phyloP scores from a whole-genome alignment of 1,140 invertebrate species.

The Homarus americanus region DNA sequence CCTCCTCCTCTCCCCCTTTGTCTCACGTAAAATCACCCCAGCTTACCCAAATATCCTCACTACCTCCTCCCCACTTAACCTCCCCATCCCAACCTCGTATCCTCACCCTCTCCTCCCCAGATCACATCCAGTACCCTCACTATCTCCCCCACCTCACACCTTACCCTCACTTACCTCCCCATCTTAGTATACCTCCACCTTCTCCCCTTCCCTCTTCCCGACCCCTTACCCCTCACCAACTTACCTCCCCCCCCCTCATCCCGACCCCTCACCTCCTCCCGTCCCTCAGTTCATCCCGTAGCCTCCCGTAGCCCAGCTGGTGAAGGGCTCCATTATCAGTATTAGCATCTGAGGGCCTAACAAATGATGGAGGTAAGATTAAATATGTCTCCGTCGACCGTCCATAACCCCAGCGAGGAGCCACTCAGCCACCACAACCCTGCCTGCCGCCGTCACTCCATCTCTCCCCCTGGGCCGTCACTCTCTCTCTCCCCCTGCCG shows the following conservation, averaged over 20 bases:
- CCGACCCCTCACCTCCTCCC: not conserved
- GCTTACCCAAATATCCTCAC: too few species aligned
- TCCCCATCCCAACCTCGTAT: too few species aligned
- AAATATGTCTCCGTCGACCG: not conserved
- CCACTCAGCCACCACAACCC: too few species aligned
- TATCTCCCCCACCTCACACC: not conserved
- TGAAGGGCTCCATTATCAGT: slow-evolving; percentile 2
- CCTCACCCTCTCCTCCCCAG: not conserved
- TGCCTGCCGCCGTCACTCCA: not conserved
- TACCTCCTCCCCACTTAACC: too few species aligned
- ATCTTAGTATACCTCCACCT: not conserved
- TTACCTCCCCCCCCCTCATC: not conserved
- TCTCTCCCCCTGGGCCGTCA: not conserved
- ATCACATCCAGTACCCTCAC: not conserved
- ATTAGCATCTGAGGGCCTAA: slow-evolving; percentile 32
- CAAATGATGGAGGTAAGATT: slow-evolving; percentile 34
- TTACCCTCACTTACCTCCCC: not conserved
- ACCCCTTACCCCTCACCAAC: not conserved
- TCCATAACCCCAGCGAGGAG: not conserved
- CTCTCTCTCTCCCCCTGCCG: not conserved
- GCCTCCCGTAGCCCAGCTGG: not conserved
- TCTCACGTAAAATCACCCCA: too few species aligned
- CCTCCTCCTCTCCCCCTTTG: too few species aligned
- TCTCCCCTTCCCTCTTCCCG: not conserved
- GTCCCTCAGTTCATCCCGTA: not conserved